A percentile compares a stretch with the other conserved stretches of the same genome.
Evolutionary conservation across 2,888 invertebrate species (phyloP).

Genomic region (Andrena marginata): DNA sequence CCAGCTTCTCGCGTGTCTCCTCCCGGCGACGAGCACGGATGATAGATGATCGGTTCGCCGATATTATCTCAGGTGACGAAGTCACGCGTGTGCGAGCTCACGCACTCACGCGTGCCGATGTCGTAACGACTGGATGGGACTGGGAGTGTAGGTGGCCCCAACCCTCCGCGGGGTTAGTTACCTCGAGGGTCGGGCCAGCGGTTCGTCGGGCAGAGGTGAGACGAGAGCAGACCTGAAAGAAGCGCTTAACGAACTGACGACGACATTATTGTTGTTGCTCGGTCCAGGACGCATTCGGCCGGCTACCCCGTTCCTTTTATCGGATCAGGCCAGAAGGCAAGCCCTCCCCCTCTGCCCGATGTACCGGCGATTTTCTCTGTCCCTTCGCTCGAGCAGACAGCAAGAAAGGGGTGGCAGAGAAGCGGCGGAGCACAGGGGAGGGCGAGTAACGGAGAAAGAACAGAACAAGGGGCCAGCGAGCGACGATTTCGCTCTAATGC

Average conservation of each 20-base stretch:
- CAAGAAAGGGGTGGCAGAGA: slow-evolving; percentile 47
- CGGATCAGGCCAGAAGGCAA: slow-evolving; percentile 76
- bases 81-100: slow-evolving; percentile 69
- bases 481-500: slow-evolving; percentile 78
- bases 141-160: slow-evolving; percentile 62
- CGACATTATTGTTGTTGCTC: slow-evolving; percentile 80
- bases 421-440: slow-evolving; percentile 32
- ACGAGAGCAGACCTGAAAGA: slow-evolving; percentile 71
- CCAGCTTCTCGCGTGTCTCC: background rate
- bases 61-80: slow-evolving; percentile 78
- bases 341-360: slow-evolving; percentile 34
- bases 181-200: slow-evolving; percentile 61
- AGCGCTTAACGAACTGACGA: slow-evolving; percentile 81
- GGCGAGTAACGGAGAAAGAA: slow-evolving; percentile 10
- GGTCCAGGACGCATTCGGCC: slow-evolving; percentile 71
- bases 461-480: slow-evolving; percentile 35
- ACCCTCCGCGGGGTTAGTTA: slow-evolving; percentile 66
- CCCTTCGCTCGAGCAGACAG: slow-evolving; percentile 46
- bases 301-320: slow-evolving; percentile 80
- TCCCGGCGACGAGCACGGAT: slow-evolving; percentile 51
- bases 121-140: slow-evolving; percentile 63
- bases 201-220: slow-evolving; percentile 44
- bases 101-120: slow-evolving; percentile 59
- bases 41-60: slow-evolving; percentile 70
- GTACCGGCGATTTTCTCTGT: slow-evolving; percentile 57